Evolutionary conservation across 2,113 vertebrate species (phyloP).

Genomic region (Vidua macroura): DNA sequence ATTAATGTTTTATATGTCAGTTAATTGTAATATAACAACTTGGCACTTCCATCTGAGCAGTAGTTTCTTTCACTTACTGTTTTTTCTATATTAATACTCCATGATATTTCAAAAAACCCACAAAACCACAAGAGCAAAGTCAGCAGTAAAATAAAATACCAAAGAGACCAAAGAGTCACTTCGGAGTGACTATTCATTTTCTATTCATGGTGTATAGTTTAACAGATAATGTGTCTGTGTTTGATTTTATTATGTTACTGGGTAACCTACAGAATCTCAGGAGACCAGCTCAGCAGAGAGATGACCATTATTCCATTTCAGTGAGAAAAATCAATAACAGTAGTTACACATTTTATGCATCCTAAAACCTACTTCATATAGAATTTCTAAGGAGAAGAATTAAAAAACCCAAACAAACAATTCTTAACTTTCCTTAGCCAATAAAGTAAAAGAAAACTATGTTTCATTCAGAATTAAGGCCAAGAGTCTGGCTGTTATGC

Average conservation of each 20-base stretch:
- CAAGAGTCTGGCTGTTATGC: not conserved
- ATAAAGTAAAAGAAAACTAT: not conserved
- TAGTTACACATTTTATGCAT: not conserved
- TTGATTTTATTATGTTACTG: constrained; percentile 25
- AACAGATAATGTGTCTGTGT: constrained; percentile 6
- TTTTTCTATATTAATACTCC: constrained; percentile 16
- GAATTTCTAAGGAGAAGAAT: not conserved
- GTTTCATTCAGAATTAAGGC: not conserved
- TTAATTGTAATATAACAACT: not conserved
- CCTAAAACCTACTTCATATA: not conserved
- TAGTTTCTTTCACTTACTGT: not conserved
- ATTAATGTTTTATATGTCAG: not conserved
- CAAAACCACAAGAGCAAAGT: not conserved
- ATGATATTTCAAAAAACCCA: not conserved
- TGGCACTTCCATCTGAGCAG: not conserved
- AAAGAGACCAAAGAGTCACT: not conserved
- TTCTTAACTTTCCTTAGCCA: not conserved
- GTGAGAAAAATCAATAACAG: constrained; percentile 29
- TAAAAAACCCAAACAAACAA: not conserved
- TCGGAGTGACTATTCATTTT: not conserved
- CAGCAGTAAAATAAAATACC: constrained; percentile 15
- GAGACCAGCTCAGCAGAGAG: not conserved
- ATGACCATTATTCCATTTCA: constrained; percentile 18
- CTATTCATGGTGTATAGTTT: constrained; percentile 20
- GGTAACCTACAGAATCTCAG: constrained; percentile 16